Percentiles rank a stretch among this genome's conserved stretches.
Evolutionary conservation across 2,113 vertebrate genomes (phyloP).

Genomic region (Sebastes schlegelii): DNA sequence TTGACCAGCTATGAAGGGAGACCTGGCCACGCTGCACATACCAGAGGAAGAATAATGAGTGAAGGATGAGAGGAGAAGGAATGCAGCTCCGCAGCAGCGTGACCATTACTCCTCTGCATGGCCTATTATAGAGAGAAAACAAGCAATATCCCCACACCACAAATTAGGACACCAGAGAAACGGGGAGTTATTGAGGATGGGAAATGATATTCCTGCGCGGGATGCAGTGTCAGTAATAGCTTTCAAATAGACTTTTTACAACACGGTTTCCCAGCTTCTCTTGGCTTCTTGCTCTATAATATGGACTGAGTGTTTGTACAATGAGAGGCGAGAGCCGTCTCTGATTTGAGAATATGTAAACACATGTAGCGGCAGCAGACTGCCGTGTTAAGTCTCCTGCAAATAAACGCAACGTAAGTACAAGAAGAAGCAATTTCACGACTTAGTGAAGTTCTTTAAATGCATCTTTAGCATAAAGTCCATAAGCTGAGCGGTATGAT

Average conservation of each 20-base stretch:
- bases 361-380: neutral
- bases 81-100: slow-evolving; percentile 3
- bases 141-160: slow-evolving; percentile 60
- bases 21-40: slow-evolving; percentile 29
- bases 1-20: slow-evolving; percentile 47
- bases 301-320: slow-evolving; percentile 8
- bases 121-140: slow-evolving; percentile 69
- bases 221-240: slow-evolving; percentile 59
- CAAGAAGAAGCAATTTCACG: neutral
- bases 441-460: neutral
- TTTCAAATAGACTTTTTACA: slow-evolving; percentile 56
- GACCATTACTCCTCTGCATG: slow-evolving; percentile 57
- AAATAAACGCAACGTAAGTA: neutral
- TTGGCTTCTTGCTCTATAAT: slow-evolving; percentile 11
- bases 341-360: neutral
- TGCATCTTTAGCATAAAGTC: neutral
- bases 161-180: slow-evolving; percentile 68
- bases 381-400: neutral
- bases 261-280: neutral
- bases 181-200: slow-evolving; percentile 36
- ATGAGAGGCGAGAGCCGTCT: neutral
- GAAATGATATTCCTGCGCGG: slow-evolving; percentile 53
- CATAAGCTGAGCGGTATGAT: neutral
- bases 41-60: slow-evolving; percentile 60
- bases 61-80: slow-evolving; percentile 43